These are phyloP conservation scores for Epirrhoe tristata DNA, from an alignment of 2,888 invertebrate genomes.

Conservation along the genomic window DNA sequence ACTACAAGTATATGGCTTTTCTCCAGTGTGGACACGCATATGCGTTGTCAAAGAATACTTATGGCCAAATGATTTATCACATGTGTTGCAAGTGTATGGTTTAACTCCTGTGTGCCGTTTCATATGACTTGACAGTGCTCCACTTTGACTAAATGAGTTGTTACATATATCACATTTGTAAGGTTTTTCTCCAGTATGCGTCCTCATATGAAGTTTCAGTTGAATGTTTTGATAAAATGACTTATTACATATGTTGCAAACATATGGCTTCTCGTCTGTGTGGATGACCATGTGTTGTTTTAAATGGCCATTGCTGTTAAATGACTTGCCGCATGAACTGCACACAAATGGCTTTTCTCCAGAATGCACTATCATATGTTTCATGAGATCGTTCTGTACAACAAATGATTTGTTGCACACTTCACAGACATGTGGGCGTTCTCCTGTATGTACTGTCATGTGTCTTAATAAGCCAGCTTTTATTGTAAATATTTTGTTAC, in stretches of 20 bases:
- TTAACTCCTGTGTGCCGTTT: slow-evolving; percentile 26
- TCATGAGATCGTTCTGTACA: slow-evolving; percentile 25
- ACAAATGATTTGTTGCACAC: slow-evolving; percentile 33
- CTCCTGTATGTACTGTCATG: slow-evolving; percentile 27
- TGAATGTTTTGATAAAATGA: slow-evolving; percentile 21
- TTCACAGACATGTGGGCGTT: slow-evolving; percentile 31
- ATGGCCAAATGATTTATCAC: slow-evolving; percentile 23
- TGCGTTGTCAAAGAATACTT: slow-evolving; percentile 25
- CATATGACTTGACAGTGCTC: slow-evolving; percentile 20
- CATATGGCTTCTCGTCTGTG: slow-evolving; percentile 17
- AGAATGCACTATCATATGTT: slow-evolving; percentile 33
- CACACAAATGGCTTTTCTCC: slow-evolving; percentile 35
- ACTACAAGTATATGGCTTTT: slow-evolving; percentile 26
- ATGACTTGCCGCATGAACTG: slow-evolving; percentile 32
- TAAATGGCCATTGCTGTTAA: slow-evolving; percentile 14
- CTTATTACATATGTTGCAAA: slow-evolving; percentile 23
- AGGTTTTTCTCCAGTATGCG: slow-evolving; percentile 28
- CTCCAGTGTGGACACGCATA: slow-evolving; percentile 28
- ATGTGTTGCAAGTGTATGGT: slow-evolving; percentile 24
- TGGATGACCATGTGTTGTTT: slow-evolving; percentile 27
- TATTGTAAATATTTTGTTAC: slow-evolving; percentile 21
- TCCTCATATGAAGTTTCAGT: slow-evolving; percentile 23
- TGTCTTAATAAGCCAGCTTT: slow-evolving; percentile 23
- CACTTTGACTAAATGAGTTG: slow-evolving; percentile 16
- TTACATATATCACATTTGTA: slow-evolving; percentile 25